These are phyloP conservation scores for Dipodomys merriami DNA, from an alignment of 2,113 vertebrate genomes.

Conservation along the genomic window DNA sequence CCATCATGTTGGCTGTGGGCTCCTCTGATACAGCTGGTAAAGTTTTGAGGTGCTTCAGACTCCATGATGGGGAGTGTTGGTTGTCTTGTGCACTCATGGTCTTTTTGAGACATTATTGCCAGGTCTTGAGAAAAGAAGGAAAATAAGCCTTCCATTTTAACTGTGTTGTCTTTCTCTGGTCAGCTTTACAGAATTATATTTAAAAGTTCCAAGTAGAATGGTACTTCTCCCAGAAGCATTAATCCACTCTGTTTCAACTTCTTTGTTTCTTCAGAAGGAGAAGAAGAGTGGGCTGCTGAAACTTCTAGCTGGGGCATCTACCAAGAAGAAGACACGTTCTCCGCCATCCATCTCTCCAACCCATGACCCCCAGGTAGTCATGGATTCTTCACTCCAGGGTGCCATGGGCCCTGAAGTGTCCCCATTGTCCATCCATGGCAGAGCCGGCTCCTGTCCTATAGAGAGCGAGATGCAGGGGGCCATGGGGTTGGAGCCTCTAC, in stretches of 20 bases:
- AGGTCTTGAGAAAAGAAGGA: neutral
- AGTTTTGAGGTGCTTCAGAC: neutral
- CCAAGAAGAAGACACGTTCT: constrained; percentile 96
- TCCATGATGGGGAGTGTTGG: rapidly evolving
- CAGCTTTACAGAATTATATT: neutral
- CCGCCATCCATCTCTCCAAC: constrained; percentile 95
- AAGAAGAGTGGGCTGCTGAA: constrained; percentile 96
- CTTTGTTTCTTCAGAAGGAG: constrained; percentile 92
- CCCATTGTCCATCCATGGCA: constrained; percentile 87
- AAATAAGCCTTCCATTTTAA: neutral
- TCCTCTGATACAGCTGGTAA: neutral
- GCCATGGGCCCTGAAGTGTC: constrained; percentile 89
- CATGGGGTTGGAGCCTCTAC: constrained; percentile 95
- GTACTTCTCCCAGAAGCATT: neutral
- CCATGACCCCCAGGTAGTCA: constrained; percentile 87
- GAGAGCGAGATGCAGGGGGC: constrained; percentile 98
- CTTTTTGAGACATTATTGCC: neutral
- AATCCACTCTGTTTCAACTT: neutral
- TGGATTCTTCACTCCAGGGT: constrained; percentile 86
- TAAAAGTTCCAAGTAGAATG: neutral
- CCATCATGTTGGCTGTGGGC: neutral
- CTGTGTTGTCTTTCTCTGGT: neutral
- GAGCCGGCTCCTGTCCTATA: constrained; percentile 96
- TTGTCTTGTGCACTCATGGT: neutral
- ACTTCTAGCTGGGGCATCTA: constrained; percentile 94